Percentiles rank a stretch among this genome's conserved stretches.
phyloP scores from a whole-genome alignment of 1,140 invertebrate genomes.

The Adoxophyes honmai region DNA sequence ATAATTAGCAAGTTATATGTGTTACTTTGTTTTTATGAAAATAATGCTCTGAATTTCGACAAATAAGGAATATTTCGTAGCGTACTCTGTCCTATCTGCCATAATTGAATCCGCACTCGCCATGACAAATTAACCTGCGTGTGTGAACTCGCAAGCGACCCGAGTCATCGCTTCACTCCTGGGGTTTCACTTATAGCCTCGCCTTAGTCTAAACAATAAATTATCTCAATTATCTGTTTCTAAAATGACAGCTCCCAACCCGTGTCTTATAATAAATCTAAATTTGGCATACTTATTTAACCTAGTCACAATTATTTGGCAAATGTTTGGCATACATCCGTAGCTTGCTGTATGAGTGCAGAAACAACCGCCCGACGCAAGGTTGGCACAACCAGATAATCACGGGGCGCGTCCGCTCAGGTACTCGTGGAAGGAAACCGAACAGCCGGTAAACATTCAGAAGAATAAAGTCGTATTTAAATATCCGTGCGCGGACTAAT shows the following conservation, averaged over 20 bases:
- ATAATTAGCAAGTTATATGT: slow-evolving; percentile 31
- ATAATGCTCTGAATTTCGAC: slow-evolving; percentile 40
- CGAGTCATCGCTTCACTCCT: slow-evolving; percentile 31
- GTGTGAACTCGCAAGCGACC: slow-evolving; percentile 36
- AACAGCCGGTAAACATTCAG: slow-evolving; percentile 33
- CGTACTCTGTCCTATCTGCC: slow-evolving; percentile 1
- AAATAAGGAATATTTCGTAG: slow-evolving; percentile 26
- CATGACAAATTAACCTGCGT: slow-evolving; percentile 44
- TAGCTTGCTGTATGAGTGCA: slow-evolving; percentile 20
- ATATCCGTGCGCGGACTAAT: slow-evolving; percentile 5
- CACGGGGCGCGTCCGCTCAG: slow-evolving; percentile 60
- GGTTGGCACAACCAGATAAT: slow-evolving; percentile 69
- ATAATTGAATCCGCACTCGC: slow-evolving; percentile 19
- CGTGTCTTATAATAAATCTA: slow-evolving; percentile 39
- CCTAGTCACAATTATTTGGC: slow-evolving; percentile 32
- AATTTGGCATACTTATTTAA: slow-evolving; percentile 40
- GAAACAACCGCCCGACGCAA: background rate
- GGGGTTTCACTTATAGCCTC: slow-evolving; percentile 51
- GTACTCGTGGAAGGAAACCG: slow-evolving; percentile 54
- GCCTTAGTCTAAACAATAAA: slow-evolving; percentile 49
- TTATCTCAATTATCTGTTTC: slow-evolving; percentile 29
- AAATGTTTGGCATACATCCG: slow-evolving; percentile 42
- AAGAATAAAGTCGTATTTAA: slow-evolving; percentile 23
- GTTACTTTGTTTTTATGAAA: slow-evolving; percentile 47
- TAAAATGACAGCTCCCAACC: slow-evolving; percentile 23